Conservation (phyloP, 1,140 invertebrate species). For the Drosophila kanapiae region DNA sequence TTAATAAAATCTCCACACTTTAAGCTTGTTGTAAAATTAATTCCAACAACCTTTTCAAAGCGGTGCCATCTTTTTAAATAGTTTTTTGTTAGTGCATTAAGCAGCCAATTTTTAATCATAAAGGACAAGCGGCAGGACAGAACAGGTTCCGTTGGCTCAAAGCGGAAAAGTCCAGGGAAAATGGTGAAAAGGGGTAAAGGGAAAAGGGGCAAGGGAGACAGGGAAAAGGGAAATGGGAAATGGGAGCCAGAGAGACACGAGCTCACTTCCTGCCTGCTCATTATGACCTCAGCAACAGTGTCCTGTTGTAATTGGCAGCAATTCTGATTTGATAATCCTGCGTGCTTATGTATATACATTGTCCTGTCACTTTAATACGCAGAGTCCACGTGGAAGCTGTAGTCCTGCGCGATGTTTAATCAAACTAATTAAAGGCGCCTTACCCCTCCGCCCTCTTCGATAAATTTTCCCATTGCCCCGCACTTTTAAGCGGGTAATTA, state of each 20-base stretch:
- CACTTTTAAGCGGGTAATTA: slow-evolving; percentile 20
- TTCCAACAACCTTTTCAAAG: background rate
- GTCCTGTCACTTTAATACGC: slow-evolving; percentile 1
- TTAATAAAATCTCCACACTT: no score
- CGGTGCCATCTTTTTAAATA: background rate
- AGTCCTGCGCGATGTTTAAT: slow-evolving; percentile 8
- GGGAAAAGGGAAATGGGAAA: background rate
- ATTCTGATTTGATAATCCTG: slow-evolving; percentile 33
- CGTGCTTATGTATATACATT: background rate
- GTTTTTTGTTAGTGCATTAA: slow-evolving; percentile 2
- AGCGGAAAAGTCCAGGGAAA: background rate
- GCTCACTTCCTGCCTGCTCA: slow-evolving; percentile 26
- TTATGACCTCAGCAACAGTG: slow-evolving; percentile 16
- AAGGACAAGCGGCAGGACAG: slow-evolving; percentile 25
- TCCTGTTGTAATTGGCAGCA: slow-evolving; percentile 22
- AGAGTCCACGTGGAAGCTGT: background rate
- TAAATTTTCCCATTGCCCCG: background rate
- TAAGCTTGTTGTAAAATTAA: background rate
- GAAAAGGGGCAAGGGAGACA: background rate
- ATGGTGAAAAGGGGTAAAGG: background rate
- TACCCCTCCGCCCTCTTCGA: background rate
- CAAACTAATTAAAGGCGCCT: slow-evolving; percentile 31
- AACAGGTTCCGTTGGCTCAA: background rate
- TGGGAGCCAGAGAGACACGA: background rate
- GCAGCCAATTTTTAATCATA: slow-evolving; percentile 30